Percentiles rank a stretch among this genome's conserved stretches.
phyloP scores from a whole-genome alignment of 2,888 invertebrate genomes.

The Xanthia icteritia region DNA sequence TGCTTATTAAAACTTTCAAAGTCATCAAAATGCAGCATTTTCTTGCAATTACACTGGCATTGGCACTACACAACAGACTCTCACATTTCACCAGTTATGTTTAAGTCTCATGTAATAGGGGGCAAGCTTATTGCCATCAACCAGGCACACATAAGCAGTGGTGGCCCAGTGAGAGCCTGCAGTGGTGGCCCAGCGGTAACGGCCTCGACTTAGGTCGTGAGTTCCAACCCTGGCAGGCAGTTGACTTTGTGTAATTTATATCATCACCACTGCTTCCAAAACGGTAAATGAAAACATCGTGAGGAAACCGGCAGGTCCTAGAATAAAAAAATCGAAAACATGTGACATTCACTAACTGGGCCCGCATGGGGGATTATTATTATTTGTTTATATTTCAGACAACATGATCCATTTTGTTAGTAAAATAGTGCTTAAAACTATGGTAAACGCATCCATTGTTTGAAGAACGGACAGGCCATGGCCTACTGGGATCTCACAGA shows the following conservation, averaged over 20 bases:
- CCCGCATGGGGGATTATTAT: too few relatives aligned
- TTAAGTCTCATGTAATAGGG: background rate
- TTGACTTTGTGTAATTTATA: background rate
- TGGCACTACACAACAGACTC: background rate
- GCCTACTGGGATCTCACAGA: background rate
- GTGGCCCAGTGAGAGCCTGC: background rate
- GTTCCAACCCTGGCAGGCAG: background rate
- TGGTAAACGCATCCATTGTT: too few relatives aligned
- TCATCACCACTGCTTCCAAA: background rate
- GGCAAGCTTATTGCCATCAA: background rate
- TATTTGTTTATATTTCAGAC: too few relatives aligned
- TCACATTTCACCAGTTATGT: background rate
- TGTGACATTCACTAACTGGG: background rate
- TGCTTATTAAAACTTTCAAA: background rate
- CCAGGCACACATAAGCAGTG: background rate
- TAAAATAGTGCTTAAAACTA: too few relatives aligned
- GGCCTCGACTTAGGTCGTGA: too few relatives aligned
- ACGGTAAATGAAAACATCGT: background rate
- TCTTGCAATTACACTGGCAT: background rate
- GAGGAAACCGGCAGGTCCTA: background rate
- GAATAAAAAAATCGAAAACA: background rate
- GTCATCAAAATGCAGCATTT: background rate
- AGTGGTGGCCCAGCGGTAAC: background rate
- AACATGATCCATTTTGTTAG: too few relatives aligned
- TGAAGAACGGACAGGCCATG: too few relatives aligned